These are phyloP conservation scores for Formica selysi DNA, from an alignment of 1,140 invertebrate species.

Conservation along the genomic window DNA sequence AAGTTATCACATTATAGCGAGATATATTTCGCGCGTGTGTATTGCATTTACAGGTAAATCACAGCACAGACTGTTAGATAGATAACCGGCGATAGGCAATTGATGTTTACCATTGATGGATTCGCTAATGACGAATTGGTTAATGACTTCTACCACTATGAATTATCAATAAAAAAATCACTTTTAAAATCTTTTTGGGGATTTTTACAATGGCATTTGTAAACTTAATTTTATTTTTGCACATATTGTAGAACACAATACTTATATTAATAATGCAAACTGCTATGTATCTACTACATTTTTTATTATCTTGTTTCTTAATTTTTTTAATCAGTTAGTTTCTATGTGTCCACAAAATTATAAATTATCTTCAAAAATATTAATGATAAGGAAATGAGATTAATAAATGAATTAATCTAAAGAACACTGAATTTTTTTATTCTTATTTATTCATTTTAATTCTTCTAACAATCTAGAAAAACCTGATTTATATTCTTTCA, in stretches of 20 bases:
- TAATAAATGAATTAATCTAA: no score
- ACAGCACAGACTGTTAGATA: background rate
- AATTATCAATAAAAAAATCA: background rate
- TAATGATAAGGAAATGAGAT: no score
- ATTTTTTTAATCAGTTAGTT: background rate
- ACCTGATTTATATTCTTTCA: no score
- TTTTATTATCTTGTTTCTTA: background rate
- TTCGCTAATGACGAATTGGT: background rate
- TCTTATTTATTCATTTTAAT: background rate
- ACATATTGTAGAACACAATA: background rate
- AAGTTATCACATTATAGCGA: slow-evolving; percentile 11
- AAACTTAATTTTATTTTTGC: background rate
- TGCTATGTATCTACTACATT: background rate
- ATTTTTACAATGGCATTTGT: background rate
- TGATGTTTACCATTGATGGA: background rate
- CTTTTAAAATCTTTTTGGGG: background rate
- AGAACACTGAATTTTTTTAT: background rate
- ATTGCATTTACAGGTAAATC: background rate
- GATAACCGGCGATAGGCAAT: background rate
- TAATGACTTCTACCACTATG: background rate
- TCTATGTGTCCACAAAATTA: background rate
- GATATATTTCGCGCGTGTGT: background rate
- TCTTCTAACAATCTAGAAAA: background rate
- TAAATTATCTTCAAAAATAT: background rate
- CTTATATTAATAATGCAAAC: background rate